Evolutionary conservation across 2,113 vertebrate species (phyloP).

Genomic region (Tachysurus fulvidraco): DNA sequence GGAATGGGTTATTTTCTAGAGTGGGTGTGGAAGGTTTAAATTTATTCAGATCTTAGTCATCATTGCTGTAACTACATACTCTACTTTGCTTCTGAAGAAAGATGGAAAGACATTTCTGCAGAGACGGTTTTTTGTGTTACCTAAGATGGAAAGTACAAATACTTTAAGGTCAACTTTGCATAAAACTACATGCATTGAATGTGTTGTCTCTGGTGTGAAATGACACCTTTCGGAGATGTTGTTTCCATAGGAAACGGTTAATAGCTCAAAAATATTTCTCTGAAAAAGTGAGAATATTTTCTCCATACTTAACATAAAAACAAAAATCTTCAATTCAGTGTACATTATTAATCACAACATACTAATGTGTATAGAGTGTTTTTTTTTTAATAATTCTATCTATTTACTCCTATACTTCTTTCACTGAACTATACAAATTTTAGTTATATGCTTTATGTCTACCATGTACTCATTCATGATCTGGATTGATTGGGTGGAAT

Average conservation of each 20-base stretch:
- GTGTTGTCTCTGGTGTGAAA: neutral
- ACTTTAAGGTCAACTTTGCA: neutral
- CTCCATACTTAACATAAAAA: neutral
- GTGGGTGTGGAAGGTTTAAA: neutral
- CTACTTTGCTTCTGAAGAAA: neutral
- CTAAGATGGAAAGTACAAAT: neutral
- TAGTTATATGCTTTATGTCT: neutral
- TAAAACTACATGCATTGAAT: neutral
- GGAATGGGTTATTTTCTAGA: neutral
- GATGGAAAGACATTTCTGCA: neutral
- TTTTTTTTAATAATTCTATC: no score
- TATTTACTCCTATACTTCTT: neutral
- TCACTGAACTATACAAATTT: neutral
- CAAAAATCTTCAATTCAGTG: neutral
- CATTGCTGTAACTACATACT: neutral
- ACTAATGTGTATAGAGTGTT: neutral
- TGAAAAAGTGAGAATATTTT: neutral
- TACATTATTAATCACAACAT: neutral
- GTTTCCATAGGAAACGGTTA: neutral
- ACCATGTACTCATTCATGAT: neutral
- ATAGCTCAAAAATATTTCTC: neutral
- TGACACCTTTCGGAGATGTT: neutral
- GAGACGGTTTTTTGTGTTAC: neutral
- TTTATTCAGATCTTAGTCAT: slow-evolving; percentile 4
- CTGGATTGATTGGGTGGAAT: neutral